Evolutionary conservation across 2,113 vertebrate genomes (phyloP), one percentile per base, ranked within the genome.

Genomic region (Motacilla alba): DNA sequence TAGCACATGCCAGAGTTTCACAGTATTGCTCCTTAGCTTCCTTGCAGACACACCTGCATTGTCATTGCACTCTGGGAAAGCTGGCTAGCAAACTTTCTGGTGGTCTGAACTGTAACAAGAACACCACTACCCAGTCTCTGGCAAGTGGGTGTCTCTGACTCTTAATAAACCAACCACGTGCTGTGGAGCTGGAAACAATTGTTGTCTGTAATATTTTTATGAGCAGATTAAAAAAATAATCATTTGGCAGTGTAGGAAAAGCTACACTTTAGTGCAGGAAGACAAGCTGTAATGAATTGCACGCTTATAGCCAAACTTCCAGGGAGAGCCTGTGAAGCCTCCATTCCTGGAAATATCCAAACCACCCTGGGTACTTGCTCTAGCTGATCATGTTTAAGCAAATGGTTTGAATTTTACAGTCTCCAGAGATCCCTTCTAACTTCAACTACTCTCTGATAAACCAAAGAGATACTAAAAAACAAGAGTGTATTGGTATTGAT

Each of bases 1-100:
- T 30, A 90, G 77, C 6, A 19, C 7, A 20, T 9, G 35, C 22
- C 46, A 77, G 58, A 35, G 50, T 74, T 83, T 66, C 31, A 35
- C 24, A 20, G 4, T 55, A 17, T 26, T 55, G 31, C 21, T 81
- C 56, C 30, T 67, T 47, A 81, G 30, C 33, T 59, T 83, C 63
- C 55, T 50, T 4, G 3, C n/a, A 80, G n/a, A 27, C 14, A 7
- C 0, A 0, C 6, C 35, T 68, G 33, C 0, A 2, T 50, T 47
- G 55, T 41, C 21, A 17, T 22, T 60, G 33, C 1, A 3, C 30
- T 55, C 67, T 55, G 44, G 44, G 52, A 78, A 75, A 73, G 72
- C 24, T 41, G n/a, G 10, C 35, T 47, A 44, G 39, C 6, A 52
- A 59, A 59, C 7, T 44, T 67, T 37, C 53, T 35, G 55, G 37